Evolutionary conservation across 1,140 invertebrate species (phyloP), one percentile per base, ranked within the genome.

Genomic region (Neodiprion virginianus): DNA sequence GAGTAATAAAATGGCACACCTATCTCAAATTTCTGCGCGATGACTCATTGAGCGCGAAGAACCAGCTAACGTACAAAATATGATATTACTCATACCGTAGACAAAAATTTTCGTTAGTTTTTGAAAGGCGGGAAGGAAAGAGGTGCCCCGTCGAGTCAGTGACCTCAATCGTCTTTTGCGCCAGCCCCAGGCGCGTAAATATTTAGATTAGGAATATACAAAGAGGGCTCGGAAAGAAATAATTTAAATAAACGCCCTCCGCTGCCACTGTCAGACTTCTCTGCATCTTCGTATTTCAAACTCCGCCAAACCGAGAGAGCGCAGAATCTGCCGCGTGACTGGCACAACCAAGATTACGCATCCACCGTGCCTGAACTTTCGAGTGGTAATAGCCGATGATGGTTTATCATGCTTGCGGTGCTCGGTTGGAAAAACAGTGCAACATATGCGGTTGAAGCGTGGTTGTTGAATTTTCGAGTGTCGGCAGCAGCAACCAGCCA

Each of bases 131-230:
- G 28, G 1, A 40, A 40, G 28, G 28, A 40, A 40, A 40, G 28
- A 40, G 28, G 28, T 40, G n/a, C 11, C 53, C 53, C 11, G n/a
- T 14, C 11, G 53, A 61, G 53, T 61, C 53, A 9, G 11, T 17
- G 53, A 61, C 53, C 53, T 61, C 53, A 0, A 17, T 61, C 53
- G 53, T 61, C 53, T 61, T 61, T 61, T 3, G 8, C 53, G n/a
- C 53, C 53, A 17, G 53, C 8, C 5, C 53, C 53, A 8, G 53
- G 53, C 53, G 53, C 53, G 53, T 61, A 61, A 61, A 61, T 61
- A 61, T 61, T 61, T 61, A 61, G 53, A 61, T 61, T 61, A 61
- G 53, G 53, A 61, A 61, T 61, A 61, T 11, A 61, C 53, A 61
- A 17, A 61, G 53, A 61, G 53, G 53, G 53, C 53, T 61, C 53